Evolutionary conservation across 2,888 invertebrate genomes (phyloP).

Genomic region (Eupithecia inturbata): DNA sequence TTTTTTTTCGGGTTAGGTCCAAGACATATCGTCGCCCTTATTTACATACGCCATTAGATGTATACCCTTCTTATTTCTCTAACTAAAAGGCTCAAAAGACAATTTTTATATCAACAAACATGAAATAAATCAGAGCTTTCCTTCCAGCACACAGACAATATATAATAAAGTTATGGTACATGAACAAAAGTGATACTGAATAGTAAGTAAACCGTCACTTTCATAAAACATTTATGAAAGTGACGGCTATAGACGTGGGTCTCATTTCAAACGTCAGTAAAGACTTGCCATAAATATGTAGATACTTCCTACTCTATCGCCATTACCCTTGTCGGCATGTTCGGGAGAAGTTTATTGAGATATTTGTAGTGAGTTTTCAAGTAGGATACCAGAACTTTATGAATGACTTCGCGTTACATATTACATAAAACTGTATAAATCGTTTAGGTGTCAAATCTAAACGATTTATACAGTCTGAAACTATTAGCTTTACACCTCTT

Average conservation of each 20-base stretch:
- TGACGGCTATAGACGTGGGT: conserved; percentile 5
- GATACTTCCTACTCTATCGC: conserved; percentile 8
- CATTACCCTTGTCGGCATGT: neutral
- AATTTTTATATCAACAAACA: neutral
- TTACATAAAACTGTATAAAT: no score
- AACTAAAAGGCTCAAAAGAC: neutral
- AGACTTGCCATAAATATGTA: conserved; percentile 21
- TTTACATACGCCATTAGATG: no score
- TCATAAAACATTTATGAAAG: conserved; percentile 10
- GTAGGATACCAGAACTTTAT: conserved; percentile 1
- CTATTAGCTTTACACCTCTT: neutral
- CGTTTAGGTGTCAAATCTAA: no score
- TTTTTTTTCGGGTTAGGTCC: neutral
- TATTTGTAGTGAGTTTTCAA: conserved; percentile 35
- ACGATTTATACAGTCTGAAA: neutral
- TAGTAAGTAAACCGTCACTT: conserved; percentile 22
- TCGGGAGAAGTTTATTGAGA: conserved; percentile 22
- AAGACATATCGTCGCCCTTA: neutral
- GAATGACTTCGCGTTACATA: neutral
- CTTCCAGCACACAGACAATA: neutral
- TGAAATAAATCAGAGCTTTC: neutral
- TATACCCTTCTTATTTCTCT: neutral
- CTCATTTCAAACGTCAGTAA: conserved; percentile 19
- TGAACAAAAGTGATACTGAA: conserved; percentile 29
- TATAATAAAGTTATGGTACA: neutral